Base-by-base conservation (phyloP, 2,888 invertebrate genomes). In the Aromia moschata region DNA sequence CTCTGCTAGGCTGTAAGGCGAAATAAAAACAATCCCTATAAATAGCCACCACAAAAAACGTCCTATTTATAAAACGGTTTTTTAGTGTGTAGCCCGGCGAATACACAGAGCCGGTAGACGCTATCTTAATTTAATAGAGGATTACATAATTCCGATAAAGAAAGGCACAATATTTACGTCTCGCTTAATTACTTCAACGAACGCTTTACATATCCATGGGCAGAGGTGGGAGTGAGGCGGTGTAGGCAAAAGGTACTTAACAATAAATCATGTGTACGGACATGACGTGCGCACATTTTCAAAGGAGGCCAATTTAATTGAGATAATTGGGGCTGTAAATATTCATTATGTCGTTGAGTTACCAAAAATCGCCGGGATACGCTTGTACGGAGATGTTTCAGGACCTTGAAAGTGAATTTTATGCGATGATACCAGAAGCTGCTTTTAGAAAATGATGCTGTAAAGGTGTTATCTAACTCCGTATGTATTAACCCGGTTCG, bases 291-390 rank as follows among this genome's bases (percentile, higher is more conserved):
- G 47, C 36, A 33, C 36, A 38, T 49, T 49, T 33, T 49, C 20
- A 25, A 38, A 43, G 20, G 12, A 25, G 18, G 25, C 25, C 38
- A 20, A 38, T 49, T 49, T 38, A 38, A 49, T 49, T 14, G 17
- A 37, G 14, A 20, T 49, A 49, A 49, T 49, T 49, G 38, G 33
- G 20, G 38, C 18, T 30, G 49, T 49, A 49, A 49, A 49, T 49
- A 49, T 49, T 49, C 38, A 38, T 49, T 38, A 49, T 11, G 18
- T 43, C 20, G 43, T 18, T 20, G 38, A 49, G n/a, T 38, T 20
- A 16, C 38, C 38, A 25, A 18, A 49, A 49, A 25, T 49, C 18
- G 4, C 18, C 7, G 43, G 3, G 9, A 1, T 2, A 25, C 7
- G 17, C n/a, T 40, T 40, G 40, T 20, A 9, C 25, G 10, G 3